These are phyloP conservation scores for Chrysemys picta DNA, from an alignment of 2,113 vertebrate species.

Conservation along the genomic window DNA sequence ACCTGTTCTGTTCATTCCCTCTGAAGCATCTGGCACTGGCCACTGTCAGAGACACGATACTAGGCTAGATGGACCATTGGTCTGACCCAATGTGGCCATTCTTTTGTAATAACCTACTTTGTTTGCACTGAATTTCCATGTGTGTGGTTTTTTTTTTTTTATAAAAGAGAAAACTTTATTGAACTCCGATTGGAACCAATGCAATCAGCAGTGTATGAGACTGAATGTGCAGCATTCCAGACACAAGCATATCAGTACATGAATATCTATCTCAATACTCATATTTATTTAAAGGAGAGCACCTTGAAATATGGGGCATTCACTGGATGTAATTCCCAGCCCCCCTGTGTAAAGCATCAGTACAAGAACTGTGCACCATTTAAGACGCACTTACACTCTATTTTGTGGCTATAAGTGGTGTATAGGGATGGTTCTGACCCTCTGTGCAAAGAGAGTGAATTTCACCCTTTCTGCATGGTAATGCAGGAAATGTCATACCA, in stretches of 20 bases:
- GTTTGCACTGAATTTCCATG: background rate
- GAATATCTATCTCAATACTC: slow-evolving; percentile 62
- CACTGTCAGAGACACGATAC: background rate
- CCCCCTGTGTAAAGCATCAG: background rate
- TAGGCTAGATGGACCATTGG: background rate
- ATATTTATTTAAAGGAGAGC: slow-evolving; percentile 31
- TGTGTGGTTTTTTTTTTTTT: slow-evolving; percentile 19
- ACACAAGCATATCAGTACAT: slow-evolving; percentile 29
- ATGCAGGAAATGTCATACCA: background rate
- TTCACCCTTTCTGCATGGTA: slow-evolving; percentile 32
- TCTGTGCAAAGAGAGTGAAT: slow-evolving; percentile 22
- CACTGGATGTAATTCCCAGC: background rate
- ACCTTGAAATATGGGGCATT: slow-evolving; percentile 44
- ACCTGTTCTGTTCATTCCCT: background rate
- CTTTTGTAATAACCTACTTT: background rate
- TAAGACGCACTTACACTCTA: background rate
- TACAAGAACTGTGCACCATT: background rate
- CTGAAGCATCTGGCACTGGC: background rate
- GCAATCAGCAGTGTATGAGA: background rate
- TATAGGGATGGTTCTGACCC: background rate
- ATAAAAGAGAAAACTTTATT: background rate
- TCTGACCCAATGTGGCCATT: background rate
- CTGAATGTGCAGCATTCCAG: background rate
- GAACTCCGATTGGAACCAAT: slow-evolving; percentile 24
- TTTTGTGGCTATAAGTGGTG: background rate